These are phyloP conservation scores for Beroe ovata DNA, from an alignment of 37 sponge, comb jelly and placozoan genomes.

Conservation along the genomic window DNA sequence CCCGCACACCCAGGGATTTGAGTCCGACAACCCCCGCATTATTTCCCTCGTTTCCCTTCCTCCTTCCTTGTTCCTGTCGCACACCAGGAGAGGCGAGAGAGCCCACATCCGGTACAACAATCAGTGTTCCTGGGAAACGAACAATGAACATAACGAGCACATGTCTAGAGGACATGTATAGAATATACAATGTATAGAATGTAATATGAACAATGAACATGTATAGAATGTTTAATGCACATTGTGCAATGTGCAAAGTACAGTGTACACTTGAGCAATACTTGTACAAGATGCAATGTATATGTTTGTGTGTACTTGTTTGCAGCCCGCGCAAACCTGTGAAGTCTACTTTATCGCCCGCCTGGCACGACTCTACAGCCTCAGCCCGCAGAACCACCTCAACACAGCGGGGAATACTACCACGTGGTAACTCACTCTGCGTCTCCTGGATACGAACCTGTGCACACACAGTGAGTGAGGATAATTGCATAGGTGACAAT, in stretches of 20 bases:
- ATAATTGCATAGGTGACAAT: no score
- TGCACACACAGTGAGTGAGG: no score
- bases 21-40: conserved; percentile 78
- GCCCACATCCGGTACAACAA: conserved; percentile 95
- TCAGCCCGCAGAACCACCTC: conserved; percentile 92
- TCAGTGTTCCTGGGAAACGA: conserved; percentile 76
- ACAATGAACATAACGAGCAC: no score
- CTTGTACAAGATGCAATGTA: no score
- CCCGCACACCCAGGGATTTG: conserved; percentile 92
- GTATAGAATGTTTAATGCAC: no score
- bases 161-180: no score
- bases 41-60: conserved; percentile 38
- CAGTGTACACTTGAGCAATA: no score
- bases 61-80: conserved; percentile 2
- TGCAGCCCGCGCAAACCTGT: conserved; percentile 69
- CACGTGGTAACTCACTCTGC: conserved; percentile 92
- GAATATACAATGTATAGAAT: no score
- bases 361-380: conserved; percentile 89
- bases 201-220: no score
- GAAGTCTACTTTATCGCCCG: conserved; percentile 98
- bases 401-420: conserved; percentile 92
- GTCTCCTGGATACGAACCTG: conserved; percentile 95
- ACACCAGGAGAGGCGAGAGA: conserved; percentile 79
- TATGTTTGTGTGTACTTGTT: no score
- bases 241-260: no score